Evolutionary conservation across 2,797 vertebrate species (phyloP).

Genomic region (Alcedo quadribrachys): DNA sequence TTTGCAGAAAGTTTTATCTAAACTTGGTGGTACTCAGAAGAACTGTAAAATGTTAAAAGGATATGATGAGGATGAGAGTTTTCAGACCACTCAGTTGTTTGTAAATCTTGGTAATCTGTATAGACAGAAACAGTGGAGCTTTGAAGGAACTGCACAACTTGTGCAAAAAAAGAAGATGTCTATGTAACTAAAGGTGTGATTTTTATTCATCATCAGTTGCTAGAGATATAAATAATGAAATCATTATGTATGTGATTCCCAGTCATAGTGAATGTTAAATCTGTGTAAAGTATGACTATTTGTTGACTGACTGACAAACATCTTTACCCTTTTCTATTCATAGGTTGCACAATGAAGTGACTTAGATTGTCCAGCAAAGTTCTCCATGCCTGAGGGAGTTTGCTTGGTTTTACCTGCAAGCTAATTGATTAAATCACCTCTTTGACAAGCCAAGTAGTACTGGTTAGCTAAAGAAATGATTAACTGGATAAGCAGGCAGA

Average conservation of each 20-base stretch:
- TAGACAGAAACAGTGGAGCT: neutral
- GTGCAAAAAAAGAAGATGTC: neutral
- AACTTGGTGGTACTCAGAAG: neutral
- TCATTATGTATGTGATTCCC: neutral
- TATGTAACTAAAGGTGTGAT: neutral
- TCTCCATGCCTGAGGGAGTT: neutral
- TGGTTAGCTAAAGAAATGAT: neutral
- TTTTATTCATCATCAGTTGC: neutral
- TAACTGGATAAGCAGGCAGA: neutral
- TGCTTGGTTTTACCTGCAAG: neutral
- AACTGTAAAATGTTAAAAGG: neutral
- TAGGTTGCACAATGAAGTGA: conserved; percentile 11
- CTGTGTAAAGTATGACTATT: neutral
- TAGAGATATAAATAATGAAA: neutral
- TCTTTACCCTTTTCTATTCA: conserved; percentile 7
- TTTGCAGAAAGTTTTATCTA: neutral
- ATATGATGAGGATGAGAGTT: neutral
- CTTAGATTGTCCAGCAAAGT: neutral
- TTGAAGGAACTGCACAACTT: neutral
- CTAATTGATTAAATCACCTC: conserved; percentile 48
- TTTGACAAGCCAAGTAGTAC: neutral
- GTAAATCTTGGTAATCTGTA: neutral
- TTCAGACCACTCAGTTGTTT: neutral
- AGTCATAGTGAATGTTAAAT: neutral
- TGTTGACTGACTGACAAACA: conserved; percentile 6